phyloP scores from a whole-genome alignment of 1,140 invertebrate species.

The Drosophila persimilis region DNA sequence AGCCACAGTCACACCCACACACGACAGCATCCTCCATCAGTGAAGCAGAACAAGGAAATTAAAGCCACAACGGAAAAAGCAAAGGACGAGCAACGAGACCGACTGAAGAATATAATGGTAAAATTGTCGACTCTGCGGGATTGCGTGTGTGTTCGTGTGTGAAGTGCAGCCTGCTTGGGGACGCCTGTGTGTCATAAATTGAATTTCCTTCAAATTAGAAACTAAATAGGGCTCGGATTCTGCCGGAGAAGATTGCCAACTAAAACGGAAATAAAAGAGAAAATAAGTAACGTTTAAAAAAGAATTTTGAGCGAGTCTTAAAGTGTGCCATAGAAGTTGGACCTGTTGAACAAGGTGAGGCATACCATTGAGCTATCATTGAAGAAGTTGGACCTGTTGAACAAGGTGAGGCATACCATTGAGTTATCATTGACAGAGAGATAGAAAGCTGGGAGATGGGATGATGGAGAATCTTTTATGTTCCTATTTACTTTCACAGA shows the following conservation, averaged over 20 bases:
- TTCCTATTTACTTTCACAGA: not conserved
- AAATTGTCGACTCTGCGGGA: slow-evolving; percentile 13
- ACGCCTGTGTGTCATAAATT: slow-evolving; percentile 21
- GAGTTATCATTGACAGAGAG: too few relatives aligned
- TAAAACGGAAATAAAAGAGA: slow-evolving; percentile 10
- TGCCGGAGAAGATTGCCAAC: not conserved
- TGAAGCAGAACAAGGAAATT: slow-evolving; percentile 11
- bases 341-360: slow-evolving; percentile 25
- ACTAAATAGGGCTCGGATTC: slow-evolving; percentile 29
- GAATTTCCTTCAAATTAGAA: slow-evolving; percentile 34
- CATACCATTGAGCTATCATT: too few relatives aligned
- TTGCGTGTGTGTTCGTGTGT: slow-evolving; percentile 22
- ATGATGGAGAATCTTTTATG: too few relatives aligned
- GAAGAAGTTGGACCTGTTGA: slow-evolving; percentile 14
- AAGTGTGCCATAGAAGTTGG: not conserved
- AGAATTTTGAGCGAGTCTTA: not conserved
- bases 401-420: not conserved
- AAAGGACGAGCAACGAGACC: too few relatives aligned
- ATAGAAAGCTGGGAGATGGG: too few relatives aligned
- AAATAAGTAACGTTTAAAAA: not conserved
- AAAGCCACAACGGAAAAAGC: slow-evolving; percentile 19
- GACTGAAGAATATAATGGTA: slow-evolving; percentile 11
- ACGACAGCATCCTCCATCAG: slow-evolving; percentile 7
- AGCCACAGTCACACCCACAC: not conserved
- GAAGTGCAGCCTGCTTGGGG: slow-evolving; percentile 8